Base-by-base conservation (phyloP, 2,113 vertebrate genomes). In the Vombatus ursinus region DNA sequence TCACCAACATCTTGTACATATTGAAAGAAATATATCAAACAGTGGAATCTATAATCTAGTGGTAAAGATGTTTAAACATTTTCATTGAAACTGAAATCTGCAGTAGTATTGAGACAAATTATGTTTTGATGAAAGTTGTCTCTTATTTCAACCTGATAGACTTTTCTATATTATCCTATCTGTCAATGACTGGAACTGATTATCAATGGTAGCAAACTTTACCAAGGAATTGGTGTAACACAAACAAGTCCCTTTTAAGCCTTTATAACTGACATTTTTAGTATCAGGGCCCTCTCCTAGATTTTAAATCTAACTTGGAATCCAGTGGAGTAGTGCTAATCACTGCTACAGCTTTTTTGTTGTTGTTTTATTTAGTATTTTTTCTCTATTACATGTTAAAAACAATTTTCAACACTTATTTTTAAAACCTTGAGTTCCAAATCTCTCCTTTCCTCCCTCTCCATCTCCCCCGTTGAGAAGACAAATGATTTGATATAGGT, bases 11-110 rank as follows among this genome's bases (percentile, higher is more conserved):
- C 7, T 94, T 91, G 9, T 7, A 51, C 7, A 53, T 50, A 24
- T 26, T 94, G 10, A 61, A 61, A 61, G 25, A 61, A 61, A 31
- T 57, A 14, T 31, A 31, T 31, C 1, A 28, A 26, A 89, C 2
- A 8, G 14, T 92, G 94, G 1, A 50, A 22, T 16, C 0, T 37
- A 50, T 61, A 19, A 90, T 89, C 91, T 61, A 61, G 0, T 50
- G 14, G 47, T 28, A 93, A 95, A 84, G 23, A 90, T 28, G n/a
- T 90, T 24, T 31, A n/a, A 89, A 10, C 2, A 25, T 50, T 95
- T 96, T 57, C 22, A 95, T 95, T 92, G 49, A 90, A 90, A 94
- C 14, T 51, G 23, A 11, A 93, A 10, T 94, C 77, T 89, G 92
- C 50, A 91, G 1, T 2, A 57, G 1, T 77, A 89, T 92, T 94